Conservation (phyloP, 2,888 invertebrate species). For the Tolmerus cingulatus region DNA sequence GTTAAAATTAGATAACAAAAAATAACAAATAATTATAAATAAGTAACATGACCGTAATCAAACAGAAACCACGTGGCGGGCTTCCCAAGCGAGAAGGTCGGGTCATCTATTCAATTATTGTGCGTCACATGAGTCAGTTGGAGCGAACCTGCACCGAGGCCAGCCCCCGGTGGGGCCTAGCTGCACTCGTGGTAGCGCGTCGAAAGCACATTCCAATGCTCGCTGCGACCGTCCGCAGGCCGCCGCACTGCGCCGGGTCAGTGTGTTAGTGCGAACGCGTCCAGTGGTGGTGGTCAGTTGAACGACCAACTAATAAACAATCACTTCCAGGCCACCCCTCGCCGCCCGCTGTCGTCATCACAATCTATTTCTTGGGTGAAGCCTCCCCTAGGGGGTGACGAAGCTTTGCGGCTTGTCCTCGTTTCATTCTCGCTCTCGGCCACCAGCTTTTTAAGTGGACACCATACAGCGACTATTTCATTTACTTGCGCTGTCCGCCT, state of each 20-base stretch:
- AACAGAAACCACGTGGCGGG: not conserved
- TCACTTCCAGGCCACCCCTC: not conserved
- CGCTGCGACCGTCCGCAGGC: not conserved
- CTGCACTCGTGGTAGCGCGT: not conserved
- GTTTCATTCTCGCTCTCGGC: not conserved
- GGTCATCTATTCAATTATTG: not conserved
- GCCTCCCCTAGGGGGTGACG: not conserved
- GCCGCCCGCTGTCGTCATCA: not conserved
- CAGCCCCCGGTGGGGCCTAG: not conserved
- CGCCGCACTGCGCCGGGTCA: not conserved
- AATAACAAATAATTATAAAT: not conserved
- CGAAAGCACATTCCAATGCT: not conserved
- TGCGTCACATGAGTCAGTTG: slow-evolving; percentile 8
- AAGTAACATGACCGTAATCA: not conserved
- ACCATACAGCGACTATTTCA: not conserved
- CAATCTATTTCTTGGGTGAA: not conserved
- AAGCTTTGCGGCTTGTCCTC: slow-evolving; percentile 1
- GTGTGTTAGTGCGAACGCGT: slow-evolving; percentile 4
- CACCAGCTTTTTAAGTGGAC: not conserved
- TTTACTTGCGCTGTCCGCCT: not conserved
- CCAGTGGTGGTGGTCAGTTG: slow-evolving; percentile 38
- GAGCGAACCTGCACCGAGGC: not conserved
- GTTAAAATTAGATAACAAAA: not conserved
- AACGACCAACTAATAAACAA: slow-evolving; percentile 41
- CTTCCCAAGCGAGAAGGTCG: slow-evolving; percentile 5